Evolutionary conservation across 2,113 vertebrate genomes (phyloP), one percentile per base, ranked within the genome.

Genomic region (Pandion haliaetus): DNA sequence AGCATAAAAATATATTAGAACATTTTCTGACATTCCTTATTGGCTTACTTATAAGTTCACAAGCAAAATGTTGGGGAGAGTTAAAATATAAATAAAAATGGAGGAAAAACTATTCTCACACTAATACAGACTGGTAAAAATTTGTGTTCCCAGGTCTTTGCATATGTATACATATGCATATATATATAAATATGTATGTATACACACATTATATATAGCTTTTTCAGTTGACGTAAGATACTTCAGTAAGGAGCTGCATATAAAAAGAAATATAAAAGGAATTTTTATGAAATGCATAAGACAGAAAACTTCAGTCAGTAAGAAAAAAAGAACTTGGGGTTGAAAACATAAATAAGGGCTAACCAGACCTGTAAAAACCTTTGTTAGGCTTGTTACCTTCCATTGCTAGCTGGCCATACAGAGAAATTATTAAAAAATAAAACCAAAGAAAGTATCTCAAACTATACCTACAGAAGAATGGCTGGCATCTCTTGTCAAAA

Each of bases 141-240:
- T 71, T 65, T 84, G 61, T 49, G 81, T 88, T 71, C 12, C 40
- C 44, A 36, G 80, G 86, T 19, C 88, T 91, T 36, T 88, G 92
- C 83, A 76, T 71, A 82, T 92, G 81, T 10, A 57, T 61, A 47
- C n/a, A 45, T 44, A 52, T 70, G 88, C 72, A 74, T 44, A 57
- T 52, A 52, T 70, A 65, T 32, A 95, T 96, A 91, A 88, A 93
- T 96, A 82, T 90, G 84, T 40, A 96, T 95, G 85, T 32, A 71
- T 38, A 83, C 84, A 94, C 49, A 84, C 32, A 55, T 80, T 93
- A 94, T 92, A 95, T 93, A 93, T 87, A 92, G 90, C 93, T 83
- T 92, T 90, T 88, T 52, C 69, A 47, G 69, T 17, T 90, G 90
- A 93, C 94, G 77, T 71, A 52, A 93, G 80, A 82, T 12, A 40